A percentile compares a stretch with the other conserved stretches of the same genome.
These are phyloP conservation scores for Nipponia nippon DNA, from an alignment of 2,113 vertebrate species.

Conservation along the genomic window DNA sequence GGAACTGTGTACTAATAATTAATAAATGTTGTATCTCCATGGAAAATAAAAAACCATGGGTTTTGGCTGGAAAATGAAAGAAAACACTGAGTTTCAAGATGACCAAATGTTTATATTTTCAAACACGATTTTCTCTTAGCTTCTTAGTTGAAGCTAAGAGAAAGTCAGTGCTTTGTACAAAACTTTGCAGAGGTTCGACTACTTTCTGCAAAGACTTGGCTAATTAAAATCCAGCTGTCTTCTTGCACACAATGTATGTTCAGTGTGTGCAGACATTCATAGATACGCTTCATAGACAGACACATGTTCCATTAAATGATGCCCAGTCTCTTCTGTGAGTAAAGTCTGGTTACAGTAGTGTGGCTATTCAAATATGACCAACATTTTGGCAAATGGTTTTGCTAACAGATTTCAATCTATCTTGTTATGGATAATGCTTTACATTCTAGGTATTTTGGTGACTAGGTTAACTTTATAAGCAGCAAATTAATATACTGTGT, in stretches of 20 bases:
- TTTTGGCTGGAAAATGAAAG: background rate
- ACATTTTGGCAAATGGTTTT: background rate
- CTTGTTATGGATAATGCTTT: background rate
- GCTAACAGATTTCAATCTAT: background rate
- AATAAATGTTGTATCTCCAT: background rate
- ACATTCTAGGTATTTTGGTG: background rate
- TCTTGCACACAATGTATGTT: background rate
- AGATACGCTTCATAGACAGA: background rate
- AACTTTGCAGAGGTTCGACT: background rate
- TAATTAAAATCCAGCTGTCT: background rate
- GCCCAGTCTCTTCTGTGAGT: background rate
- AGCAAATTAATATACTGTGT: background rate
- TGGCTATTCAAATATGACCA: background rate
- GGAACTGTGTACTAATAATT: background rate
- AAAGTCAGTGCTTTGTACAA: background rate
- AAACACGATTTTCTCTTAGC: no score
- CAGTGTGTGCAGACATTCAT: background rate
- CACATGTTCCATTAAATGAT: background rate
- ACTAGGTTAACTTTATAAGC: background rate
- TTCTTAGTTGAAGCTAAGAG: background rate
- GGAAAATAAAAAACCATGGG: background rate
- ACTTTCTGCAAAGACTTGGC: background rate
- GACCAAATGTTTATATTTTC: conserved; percentile 1
- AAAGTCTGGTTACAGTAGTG: background rate
- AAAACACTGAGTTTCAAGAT: background rate